phyloP scores from a whole-genome alignment of 2,113 vertebrate genomes.

The Neodon shergylaensis region DNA sequence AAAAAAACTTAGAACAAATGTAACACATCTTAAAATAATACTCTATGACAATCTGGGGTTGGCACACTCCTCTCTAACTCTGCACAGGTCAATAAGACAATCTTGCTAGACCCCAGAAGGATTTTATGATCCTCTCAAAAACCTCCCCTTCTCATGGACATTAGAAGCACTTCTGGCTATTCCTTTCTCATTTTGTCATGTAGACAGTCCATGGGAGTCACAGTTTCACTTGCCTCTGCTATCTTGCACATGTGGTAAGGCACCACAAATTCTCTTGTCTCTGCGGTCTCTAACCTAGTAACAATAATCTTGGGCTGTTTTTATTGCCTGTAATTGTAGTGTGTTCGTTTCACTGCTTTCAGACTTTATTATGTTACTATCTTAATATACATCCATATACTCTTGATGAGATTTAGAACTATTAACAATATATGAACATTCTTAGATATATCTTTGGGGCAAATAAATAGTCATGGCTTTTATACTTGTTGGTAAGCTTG shows the following conservation, averaged over 20 bases:
- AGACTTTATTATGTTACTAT: background rate
- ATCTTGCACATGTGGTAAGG: background rate
- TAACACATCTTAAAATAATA: no score
- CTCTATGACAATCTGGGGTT: background rate
- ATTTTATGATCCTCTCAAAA: background rate
- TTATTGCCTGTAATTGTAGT: background rate
- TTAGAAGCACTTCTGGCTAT: background rate
- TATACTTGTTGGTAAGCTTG: background rate
- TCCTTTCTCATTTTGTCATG: background rate
- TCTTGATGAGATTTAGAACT: background rate
- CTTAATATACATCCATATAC: background rate
- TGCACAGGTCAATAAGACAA: background rate
- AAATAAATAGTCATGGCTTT: background rate
- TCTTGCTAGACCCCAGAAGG: background rate
- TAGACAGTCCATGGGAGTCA: background rate
- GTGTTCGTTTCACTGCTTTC: background rate
- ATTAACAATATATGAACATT: background rate
- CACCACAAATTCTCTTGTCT: background rate
- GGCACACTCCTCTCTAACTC: background rate
- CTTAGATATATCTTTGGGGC: background rate
- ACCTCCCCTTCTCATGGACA: background rate
- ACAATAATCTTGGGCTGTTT: background rate
- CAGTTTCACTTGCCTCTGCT: background rate
- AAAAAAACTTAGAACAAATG: no score
- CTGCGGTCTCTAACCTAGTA: background rate